Percentiles rank a stretch among this genome's conserved stretches.
Evolutionary conservation across 2,888 invertebrate species (phyloP).

Genomic region (Lasioglossum oenotherae): DNA sequence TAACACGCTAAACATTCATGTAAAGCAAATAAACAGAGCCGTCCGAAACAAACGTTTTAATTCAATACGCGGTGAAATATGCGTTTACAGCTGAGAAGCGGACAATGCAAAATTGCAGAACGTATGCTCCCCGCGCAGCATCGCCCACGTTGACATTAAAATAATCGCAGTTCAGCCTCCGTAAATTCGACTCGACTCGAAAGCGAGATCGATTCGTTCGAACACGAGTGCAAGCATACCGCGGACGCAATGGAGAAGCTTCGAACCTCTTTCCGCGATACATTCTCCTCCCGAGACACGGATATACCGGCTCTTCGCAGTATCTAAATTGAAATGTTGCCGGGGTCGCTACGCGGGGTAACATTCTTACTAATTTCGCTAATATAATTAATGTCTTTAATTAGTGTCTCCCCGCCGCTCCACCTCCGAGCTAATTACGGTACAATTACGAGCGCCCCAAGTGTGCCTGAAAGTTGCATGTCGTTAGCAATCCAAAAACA

Average conservation of each 20-base stretch:
- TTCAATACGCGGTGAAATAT: not conserved
- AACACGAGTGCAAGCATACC: not conserved
- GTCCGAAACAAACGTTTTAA: not conserved
- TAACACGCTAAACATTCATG: not conserved
- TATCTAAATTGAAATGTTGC: not conserved
- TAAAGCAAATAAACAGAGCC: not conserved
- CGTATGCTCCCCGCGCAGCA: not conserved
- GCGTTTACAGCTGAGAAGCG: not conserved
- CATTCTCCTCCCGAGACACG: not conserved
- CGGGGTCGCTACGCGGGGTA: not conserved
- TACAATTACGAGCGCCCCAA: not conserved
- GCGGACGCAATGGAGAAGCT: not conserved
- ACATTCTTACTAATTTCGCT: not conserved
- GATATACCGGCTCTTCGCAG: not conserved
- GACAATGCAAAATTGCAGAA: not conserved
- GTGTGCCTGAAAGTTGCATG: not conserved
- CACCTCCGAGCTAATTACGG: constrained; percentile 1
- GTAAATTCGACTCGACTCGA: not conserved
- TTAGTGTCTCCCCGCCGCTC: not conserved
- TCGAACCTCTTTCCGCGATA: not conserved
- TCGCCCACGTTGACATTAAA: not conserved
- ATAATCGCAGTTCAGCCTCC: not conserved
- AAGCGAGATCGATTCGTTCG: not conserved
- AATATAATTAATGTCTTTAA: constrained; percentile 11
- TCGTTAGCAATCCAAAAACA: constrained; percentile 6